Percentiles rank a stretch among this genome's conserved stretches.
phyloP scores from a whole-genome alignment of 2,888 invertebrate species.

The Pterobdella sp. region DNA sequence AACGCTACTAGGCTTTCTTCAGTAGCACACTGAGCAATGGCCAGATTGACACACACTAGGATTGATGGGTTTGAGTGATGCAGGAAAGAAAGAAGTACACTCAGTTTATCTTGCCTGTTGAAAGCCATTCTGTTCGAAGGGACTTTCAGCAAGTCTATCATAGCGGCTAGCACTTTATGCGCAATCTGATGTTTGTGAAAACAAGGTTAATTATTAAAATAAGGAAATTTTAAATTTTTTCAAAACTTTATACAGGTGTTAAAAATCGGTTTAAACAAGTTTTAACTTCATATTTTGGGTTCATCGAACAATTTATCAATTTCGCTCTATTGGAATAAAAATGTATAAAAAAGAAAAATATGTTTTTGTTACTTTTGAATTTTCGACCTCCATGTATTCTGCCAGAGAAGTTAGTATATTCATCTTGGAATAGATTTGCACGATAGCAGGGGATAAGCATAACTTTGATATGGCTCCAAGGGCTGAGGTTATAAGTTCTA shows the following conservation, averaged over 20 bases:
- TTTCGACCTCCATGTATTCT: conserved; percentile 9
- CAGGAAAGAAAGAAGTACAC: conserved; percentile 10
- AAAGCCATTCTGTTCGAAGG: conserved; percentile 23
- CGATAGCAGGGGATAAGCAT: conserved; percentile 10
- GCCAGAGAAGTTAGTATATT: conserved; percentile 15
- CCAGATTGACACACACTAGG: conserved; percentile 19
- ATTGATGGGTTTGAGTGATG: conserved; percentile 13
- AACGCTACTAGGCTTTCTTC: conserved; percentile 19
- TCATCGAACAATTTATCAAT: no score
- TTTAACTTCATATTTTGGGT: no score
- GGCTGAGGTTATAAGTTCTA: conserved; percentile 11
- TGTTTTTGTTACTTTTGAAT: conserved; percentile 19
- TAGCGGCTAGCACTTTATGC: conserved; percentile 14
- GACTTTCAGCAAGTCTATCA: conserved; percentile 23
- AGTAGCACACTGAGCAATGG: conserved; percentile 24
- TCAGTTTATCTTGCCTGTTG: conserved; percentile 11
- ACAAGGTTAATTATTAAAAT: not conserved
- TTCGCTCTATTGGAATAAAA: no score
- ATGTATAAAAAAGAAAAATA: no score
- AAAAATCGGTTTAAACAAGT: no score
- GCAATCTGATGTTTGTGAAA: not conserved
- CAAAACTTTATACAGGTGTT: no score
- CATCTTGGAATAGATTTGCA: conserved; percentile 14
- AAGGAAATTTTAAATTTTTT: no score
- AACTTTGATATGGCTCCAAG: conserved; percentile 24